Evolutionary conservation across 2,797 vertebrate genomes (phyloP), one percentile per base, ranked within the genome.

Genomic region (Xenops minutus): DNA sequence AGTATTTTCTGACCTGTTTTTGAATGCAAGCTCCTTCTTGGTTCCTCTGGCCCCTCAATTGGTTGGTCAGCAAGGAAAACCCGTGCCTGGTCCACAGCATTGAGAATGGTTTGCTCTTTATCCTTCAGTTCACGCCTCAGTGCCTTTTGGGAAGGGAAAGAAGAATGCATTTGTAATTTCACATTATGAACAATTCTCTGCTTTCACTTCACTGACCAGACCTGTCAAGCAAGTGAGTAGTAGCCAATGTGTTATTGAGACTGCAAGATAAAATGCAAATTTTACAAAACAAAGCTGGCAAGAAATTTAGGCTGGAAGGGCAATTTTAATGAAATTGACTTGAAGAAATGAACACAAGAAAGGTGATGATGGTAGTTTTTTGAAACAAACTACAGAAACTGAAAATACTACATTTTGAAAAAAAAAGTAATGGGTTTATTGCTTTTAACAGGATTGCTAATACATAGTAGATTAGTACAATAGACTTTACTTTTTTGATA

Each of bases 31-130:
- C 98, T 99, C 95, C 98, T 98, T 93, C 99, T 98, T 27, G 99
- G 99, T 71, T 99, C 99, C 95, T 99, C 99, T 0, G 99, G 99
- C 19, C 99, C 99, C 94, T 99, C 99, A 51, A 99, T 99, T 37
- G 99, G 99, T 90, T 99, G 99, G 95, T 99, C 99, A 54, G 99
- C 99, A 46, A 99, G 98, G 96, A 99, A 99, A 88, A 98, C 97
- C 61, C 98, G 98, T 36, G 99, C 99, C 96, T 99, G 99, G 95
- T 99, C 99, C 96, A 99, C 96, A 41, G 99, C 98, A 16, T 94
- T 98, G 93, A 99, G 96, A 95, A 99, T 96, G 16, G 98, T 95
- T 82, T 98, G 98, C 69, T 99, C 99, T 32, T 99, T 99, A 58
- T 99, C 99, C 96, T 99, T 99, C 96, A 99, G 97, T 77, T 99